Evolutionary conservation across 64 coral and sea anemone genomes (phyloP), one percentile per base, ranked within the genome.

Genomic region (Montipora cactus): DNA sequence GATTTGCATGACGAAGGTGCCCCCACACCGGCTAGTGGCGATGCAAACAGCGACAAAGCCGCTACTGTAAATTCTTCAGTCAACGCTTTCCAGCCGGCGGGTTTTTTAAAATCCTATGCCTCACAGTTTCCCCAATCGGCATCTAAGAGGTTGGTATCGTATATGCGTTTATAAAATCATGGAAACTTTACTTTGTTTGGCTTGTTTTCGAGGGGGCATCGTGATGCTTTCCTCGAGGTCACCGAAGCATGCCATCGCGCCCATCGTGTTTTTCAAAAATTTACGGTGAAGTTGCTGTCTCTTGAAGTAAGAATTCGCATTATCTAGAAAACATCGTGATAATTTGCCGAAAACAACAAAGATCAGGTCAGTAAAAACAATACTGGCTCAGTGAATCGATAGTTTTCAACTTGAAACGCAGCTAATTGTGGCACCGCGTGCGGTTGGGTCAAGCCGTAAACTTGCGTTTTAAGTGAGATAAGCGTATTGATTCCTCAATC

Each of bases 131-230:
- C 44, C 50, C 62, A 46, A 86, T 72, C 46, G 19, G 50, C 64
- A 86, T 13, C 9, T 8, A 22, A 51, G 62, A 72, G 82, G 82
- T 86, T 86, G 15, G 82, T 86, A 12, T 71, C 47, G 18, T 4
- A 14, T 49, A 8, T 51, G 16, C 21, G 18, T 86, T 5, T 70
- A 1, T 10, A 86, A 19, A 86, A 37, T 37, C 37, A 37, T 44
- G 16, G 44, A 86, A 71, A 51, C 9, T 67, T 86, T 20, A 12
- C 8, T 37, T 37, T 2, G 61, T 64, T 84, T 10, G 11, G 25
- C 22, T 76, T 44, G 71, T 37, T 47, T 68, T 86, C 19, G 45
- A 8, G 66, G 44, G 64, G 82, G 13, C 64, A 62, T 11, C 8
- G 80, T 8, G 25, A 28, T 14, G 57, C 12, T 10, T 47, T 7